Conservation (phyloP, 2,113 vertebrate species). For the Proteles cristata region DNA sequence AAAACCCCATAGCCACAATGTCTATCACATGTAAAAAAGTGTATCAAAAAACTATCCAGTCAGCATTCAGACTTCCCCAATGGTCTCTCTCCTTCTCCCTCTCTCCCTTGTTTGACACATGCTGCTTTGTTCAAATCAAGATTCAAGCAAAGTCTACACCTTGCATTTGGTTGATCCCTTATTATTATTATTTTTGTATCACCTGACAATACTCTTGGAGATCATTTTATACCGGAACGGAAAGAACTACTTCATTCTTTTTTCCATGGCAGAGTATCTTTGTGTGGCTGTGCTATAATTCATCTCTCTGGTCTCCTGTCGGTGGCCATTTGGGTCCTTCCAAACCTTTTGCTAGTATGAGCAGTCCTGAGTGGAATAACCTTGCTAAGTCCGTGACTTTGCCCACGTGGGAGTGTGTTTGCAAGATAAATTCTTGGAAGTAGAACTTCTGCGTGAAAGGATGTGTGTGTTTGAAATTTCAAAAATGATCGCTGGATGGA, state of each 20-base stretch:
- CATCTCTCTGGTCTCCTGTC: neutral
- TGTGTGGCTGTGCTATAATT: neutral
- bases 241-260: constrained; percentile 30
- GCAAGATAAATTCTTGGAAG: constrained; percentile 12
- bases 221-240: constrained; percentile 42
- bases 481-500: neutral
- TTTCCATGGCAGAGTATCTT: neutral
- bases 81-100: neutral
- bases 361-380: constrained; percentile 2
- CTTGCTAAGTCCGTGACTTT: neutral
- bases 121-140: constrained; percentile 44
- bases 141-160: neutral
- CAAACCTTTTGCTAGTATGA: constrained; percentile 19
- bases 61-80: neutral
- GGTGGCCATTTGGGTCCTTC: constrained; percentile 39
- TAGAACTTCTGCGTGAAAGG: constrained; percentile 27
- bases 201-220: constrained; percentile 34
- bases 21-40: constrained; percentile 6
- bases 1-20: neutral
- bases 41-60: neutral
- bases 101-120: neutral
- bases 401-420: constrained; percentile 8
- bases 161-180: neutral
- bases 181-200: neutral
- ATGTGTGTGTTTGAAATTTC: constrained; percentile 13